Conservation (phyloP, 2,113 vertebrate species). For the Vidua chalybeata region DNA sequence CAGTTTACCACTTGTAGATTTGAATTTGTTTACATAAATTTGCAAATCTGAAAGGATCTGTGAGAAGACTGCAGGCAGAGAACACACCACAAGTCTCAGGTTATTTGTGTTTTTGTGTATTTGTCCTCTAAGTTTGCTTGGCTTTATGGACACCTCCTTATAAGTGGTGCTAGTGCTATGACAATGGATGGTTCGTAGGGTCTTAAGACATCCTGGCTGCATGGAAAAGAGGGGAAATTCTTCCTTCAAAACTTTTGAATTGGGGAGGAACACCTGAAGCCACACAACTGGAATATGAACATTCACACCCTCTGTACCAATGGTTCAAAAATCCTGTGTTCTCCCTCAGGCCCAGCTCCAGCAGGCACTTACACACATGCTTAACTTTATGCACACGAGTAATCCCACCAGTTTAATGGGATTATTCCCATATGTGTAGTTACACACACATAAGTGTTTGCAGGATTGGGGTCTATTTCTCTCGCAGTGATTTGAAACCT, state of each 20-base stretch:
- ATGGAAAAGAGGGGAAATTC: neutral
- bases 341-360: conserved; percentile 38
- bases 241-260: neutral
- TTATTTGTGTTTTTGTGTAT: neutral
- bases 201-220: neutral
- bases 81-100: neutral
- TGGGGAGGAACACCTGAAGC: neutral
- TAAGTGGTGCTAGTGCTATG: neutral
- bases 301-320: neutral
- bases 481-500: neutral
- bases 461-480: conserved; percentile 34
- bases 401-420: conserved; percentile 59
- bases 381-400: conserved; percentile 59
- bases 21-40: neutral
- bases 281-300: neutral
- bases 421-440: conserved; percentile 63
- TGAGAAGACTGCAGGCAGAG: neutral
- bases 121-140: neutral
- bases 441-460: conserved; percentile 21
- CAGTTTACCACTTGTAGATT: neutral
- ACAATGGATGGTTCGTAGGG: neutral
- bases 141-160: neutral
- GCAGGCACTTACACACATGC: conserved; percentile 46
- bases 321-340: neutral
- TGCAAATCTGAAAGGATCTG: neutral